Evolutionary conservation across 2,888 invertebrate species (phyloP), one percentile per base, ranked within the genome.

Genomic region (Scrobipalpa atriplicella): DNA sequence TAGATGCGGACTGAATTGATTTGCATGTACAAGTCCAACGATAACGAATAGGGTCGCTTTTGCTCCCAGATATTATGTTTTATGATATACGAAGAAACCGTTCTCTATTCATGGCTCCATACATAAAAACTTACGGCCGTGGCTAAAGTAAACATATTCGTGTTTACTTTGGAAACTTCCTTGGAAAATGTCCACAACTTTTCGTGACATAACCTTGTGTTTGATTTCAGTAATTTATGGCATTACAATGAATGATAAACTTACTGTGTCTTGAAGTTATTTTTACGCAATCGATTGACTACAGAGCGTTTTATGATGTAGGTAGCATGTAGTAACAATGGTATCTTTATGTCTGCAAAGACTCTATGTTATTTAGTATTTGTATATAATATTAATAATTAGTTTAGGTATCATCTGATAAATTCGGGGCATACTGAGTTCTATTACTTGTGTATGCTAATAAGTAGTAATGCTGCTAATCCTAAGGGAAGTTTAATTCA

Each of bases 21-120:
- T 88, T 87, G 88, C 88, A 88, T 88, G 82, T 79, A 83, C 83
- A 83, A 78, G 81, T 77, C 71, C 69, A 64, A 51, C 78, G 82
- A 83, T 82, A 84, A 83, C 80, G 83, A 83, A 83, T 80, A 74
- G 75, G 78, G 77, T 80, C 79, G 78, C 66, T 73, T 72, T 75
- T 73, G 73, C 75, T 70, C n/a, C n/a, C n/a, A n/a, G 77, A 76
- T 75, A 73, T 72, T 75, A 76, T 77, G 76, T 73, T 74, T 76
- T 77, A 67, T 67, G 67, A 60, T 60, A 65, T 19, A 60, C 47
- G 43, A 16, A 60, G 41, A 64, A 56, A 64, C 64, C 64, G 64
- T 41, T 64, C n/a, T 29, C 54, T 58, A 58, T 63, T 66, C 66
- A 65, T 47, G 58, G 60, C 43, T 62, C 52, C 47, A 63, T 63